These are phyloP conservation scores for Drosophila ficusphila DNA, from an alignment of 1,140 invertebrate genomes.

Conservation along the genomic window DNA sequence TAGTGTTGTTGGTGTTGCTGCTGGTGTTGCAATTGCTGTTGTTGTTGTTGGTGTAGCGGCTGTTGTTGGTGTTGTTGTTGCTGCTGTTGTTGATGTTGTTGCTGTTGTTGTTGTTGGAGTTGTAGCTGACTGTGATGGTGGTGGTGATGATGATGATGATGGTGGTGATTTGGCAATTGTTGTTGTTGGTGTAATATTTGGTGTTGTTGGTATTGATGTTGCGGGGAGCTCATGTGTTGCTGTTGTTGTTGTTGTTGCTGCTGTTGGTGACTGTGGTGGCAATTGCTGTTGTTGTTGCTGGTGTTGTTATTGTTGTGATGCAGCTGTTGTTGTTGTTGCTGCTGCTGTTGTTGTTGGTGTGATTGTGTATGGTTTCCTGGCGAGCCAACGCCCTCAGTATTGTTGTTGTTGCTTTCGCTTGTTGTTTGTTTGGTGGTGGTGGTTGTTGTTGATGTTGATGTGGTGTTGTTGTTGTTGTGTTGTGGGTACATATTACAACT, in stretches of 20 bases:
- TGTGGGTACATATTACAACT: constrained; percentile 87
- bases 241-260: constrained; percentile 83
- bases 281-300: constrained; percentile 73
- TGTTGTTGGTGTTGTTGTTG: constrained; percentile 63
- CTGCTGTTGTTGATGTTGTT: constrained; percentile 61
- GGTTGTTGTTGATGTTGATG: constrained; percentile 71
- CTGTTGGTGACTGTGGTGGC: constrained; percentile 68
- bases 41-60: constrained; percentile 59
- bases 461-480: constrained; percentile 85
- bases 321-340: constrained; percentile 69
- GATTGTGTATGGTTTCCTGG: constrained; percentile 56
- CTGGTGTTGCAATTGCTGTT: constrained; percentile 70
- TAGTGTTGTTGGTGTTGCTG: constrained; percentile 75
- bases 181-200: constrained; percentile 84
- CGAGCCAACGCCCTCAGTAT: constrained; percentile 63
- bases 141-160: constrained; percentile 81
- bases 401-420: constrained; percentile 64
- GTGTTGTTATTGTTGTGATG: constrained; percentile 60
- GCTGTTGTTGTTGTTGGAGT: constrained; percentile 40
- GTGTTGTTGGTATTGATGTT: constrained; percentile 80
- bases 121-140: constrained; percentile 73
- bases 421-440: constrained; percentile 63
- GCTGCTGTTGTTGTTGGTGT: constrained; percentile 82
- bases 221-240: constrained; percentile 67
- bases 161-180: constrained; percentile 71